Evolutionary conservation across 2,113 vertebrate species (phyloP), one percentile per base, ranked within the genome.

Genomic region (Tringa solitaria): DNA sequence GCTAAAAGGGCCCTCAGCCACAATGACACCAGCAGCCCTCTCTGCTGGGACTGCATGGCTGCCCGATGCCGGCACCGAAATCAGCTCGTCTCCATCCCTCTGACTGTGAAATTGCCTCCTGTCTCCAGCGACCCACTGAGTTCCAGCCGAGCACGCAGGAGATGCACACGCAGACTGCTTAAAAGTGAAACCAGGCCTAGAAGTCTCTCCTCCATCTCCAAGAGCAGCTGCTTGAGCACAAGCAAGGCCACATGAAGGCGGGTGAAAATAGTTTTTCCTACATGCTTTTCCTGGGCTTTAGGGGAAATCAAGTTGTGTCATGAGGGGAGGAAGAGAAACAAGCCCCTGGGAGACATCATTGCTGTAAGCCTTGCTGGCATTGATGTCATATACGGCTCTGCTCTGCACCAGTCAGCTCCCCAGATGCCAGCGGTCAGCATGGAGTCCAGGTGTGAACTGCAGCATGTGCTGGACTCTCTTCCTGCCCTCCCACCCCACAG

Each of bases 211-310:
- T 45, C 32, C 35, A 64, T 19, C 22, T 26, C 14, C 23, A 65
- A 24, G 5, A 68, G 28, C 32, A 73, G 48, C 41, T 0, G 0
- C 33, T 22, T 16, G 26, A 73, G 45, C 18, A 46, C n/a, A 80
- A 70, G 18, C 10, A 69, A 73, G 61, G 43, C 61, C 32, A 16
- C 1, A 4, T 4, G 28, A 24, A 72, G 24, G 28, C 63, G n/a
- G 10, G 24, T 76, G n/a, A 17, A 37, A 90, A 57, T 7, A 33
- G 4, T 2, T 12, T 76, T 79, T 80, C 37, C 50, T 50, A 28
- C 1, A 0, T 12, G 28, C 12, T 67, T 22, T 61, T 69, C 35
- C 41, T 32, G 22, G 13, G 12, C 19, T 51, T 15, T 8, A 5
- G 32, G n/a, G 13, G 11, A 67, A 70, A 45, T 53, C 6, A 7